A percentile compares a stretch with the other conserved stretches of the same genome.
Evolutionary conservation across 2,797 vertebrate species (phyloP).

Genomic region (Tragopan temminckii): DNA sequence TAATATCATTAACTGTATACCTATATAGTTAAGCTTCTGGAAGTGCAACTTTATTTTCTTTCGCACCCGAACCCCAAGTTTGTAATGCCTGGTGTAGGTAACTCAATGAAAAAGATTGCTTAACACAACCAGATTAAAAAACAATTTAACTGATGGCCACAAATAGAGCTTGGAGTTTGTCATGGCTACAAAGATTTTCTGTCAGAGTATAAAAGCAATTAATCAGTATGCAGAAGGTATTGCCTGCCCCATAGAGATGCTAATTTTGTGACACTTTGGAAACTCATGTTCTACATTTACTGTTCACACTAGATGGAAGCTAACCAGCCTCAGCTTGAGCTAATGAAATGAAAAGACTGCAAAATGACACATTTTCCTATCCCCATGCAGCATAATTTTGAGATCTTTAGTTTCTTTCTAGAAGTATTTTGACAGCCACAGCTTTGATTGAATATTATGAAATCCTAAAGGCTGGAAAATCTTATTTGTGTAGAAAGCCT

Average conservation of each 20-base stretch:
- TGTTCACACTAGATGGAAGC: conserved; percentile 72
- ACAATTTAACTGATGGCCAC: conserved; percentile 81
- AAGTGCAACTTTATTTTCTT: background rate
- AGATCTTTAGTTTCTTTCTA: background rate
- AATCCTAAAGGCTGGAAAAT: background rate
- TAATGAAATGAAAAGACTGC: conserved; percentile 54
- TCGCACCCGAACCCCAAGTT: background rate
- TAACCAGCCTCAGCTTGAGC: conserved; percentile 62
- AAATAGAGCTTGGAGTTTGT: conserved; percentile 87
- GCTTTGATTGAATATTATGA: background rate
- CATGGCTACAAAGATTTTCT: conserved; percentile 90
- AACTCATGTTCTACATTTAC: conserved; percentile 82
- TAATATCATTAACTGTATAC: background rate
- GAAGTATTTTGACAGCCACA: background rate
- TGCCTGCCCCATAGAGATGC: conserved; percentile 81
- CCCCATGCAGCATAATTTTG: background rate
- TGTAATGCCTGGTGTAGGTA: conserved; percentile 20
- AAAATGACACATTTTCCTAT: conserved; percentile 62
- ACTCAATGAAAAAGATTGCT: conserved; percentile 8
- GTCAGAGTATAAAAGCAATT: conserved; percentile 82
- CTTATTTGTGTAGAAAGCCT: background rate
- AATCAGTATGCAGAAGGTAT: conserved; percentile 82
- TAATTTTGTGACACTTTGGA: conserved; percentile 81
- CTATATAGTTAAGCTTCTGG: background rate
- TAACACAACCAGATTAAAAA: conserved; percentile 53